Evolutionary conservation across 2,797 vertebrate genomes (phyloP), one percentile per base, ranked within the genome.

Genomic region (Spea hammondii): DNA sequence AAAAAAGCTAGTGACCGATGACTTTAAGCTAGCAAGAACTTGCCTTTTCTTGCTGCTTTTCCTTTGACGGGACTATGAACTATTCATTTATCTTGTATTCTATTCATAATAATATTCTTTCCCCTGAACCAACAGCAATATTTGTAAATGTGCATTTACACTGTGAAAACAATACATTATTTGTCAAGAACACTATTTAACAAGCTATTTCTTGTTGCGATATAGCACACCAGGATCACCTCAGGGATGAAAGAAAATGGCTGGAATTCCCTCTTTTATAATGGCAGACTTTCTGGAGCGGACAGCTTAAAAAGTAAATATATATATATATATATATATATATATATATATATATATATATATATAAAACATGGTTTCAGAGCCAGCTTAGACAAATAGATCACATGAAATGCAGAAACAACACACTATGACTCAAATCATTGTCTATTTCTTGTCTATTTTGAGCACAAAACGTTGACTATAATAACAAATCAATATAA

Each of bases 1-100:
- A 46, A 60, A 72, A 75, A 77, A 62, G 62, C 44, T 69, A 76
- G 74, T 81, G 79, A 81, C 74, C 47, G 62, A 80, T 80, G 73
- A 72, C 68, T 80, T 66, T 13, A 62, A 75, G 59, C 76, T 75
- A 70, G 78, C n/a, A 65, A 45, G 55, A 54, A 71, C 55, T 68
- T 7, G 64, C 65, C 17, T 54, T 51, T 17, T 67, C 32, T 32
- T 32, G 8, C 48, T 60, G 12, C 53, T 76, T 81, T 76, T 76
- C 49, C 68, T 59, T 7, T 17, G 12, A 65, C 48, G 46, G 44
- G 8, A 50, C 53, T 53, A 49, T 64, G 76, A 77, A 54, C 54
- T 67, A 77, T 67, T 49, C 54, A 79, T 79, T 75, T 64, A 70
- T 76, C 79, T 79, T 69, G 53, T 60, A 71, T 71, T 80, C 59